Evolutionary conservation across 2,888 invertebrate genomes (phyloP).

Genomic region (Sinhomidia bicolor): DNA sequence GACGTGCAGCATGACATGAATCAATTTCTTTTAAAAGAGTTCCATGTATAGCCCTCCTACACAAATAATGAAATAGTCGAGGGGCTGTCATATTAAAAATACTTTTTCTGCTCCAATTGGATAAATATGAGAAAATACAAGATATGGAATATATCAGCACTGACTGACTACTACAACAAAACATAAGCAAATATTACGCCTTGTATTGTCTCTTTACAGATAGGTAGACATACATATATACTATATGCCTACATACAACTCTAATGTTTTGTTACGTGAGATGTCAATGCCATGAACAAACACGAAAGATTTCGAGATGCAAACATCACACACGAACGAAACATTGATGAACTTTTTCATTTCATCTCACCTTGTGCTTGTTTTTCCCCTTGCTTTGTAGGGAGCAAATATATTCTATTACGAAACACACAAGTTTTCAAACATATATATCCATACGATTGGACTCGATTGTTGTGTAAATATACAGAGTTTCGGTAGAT

Average conservation of each 20-base stretch:
- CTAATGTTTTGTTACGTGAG: conserved; percentile 3
- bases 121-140: background rate
- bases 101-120: background rate
- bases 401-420: background rate
- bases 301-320: conserved; percentile 20
- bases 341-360: conserved; percentile 28
- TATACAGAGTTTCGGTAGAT: background rate
- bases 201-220: background rate
- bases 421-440: background rate
- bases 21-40: conserved; percentile 44
- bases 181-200: no score
- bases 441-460: background rate
- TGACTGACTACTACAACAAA: background rate
- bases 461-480: conserved; percentile 21
- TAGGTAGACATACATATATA: background rate
- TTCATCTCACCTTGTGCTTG: conserved; percentile 48
- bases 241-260: background rate
- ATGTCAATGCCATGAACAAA: conserved; percentile 63
- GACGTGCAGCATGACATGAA: conserved; percentile 39
- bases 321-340: background rate
- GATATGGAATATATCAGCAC: background rate
- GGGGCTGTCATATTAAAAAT: background rate
- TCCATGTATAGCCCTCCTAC: conserved; percentile 31
- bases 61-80: conserved; percentile 34
- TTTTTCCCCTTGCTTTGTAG: conserved; percentile 12